Evolutionary conservation across 2,797 vertebrate species (phyloP).

Genomic region (Pseudopleuronectes americanus): DNA sequence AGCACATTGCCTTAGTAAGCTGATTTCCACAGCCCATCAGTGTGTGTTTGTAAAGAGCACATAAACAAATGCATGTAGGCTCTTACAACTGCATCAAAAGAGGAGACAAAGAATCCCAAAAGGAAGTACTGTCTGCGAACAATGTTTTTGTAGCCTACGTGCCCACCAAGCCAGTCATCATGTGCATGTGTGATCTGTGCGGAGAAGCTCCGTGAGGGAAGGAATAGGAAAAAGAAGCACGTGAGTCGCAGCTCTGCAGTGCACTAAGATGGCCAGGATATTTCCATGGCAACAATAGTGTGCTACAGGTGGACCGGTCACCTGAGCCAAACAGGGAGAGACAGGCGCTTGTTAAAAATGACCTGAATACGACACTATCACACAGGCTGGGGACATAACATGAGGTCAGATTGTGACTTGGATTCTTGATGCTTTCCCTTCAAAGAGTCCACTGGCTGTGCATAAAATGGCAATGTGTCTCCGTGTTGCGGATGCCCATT

Average conservation of each 20-base stretch:
- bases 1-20: conserved; percentile 81
- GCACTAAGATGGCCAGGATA: conserved; percentile 67
- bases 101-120: conserved; percentile 35
- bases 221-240: not conserved
- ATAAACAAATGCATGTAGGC: conserved; percentile 74
- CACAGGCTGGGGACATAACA: conserved; percentile 74
- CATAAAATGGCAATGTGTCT: conserved; percentile 41
- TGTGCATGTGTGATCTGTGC: conserved; percentile 41
- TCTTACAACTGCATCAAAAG: conserved; percentile 54
- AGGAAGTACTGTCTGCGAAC: conserved; percentile 19
- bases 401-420: conserved; percentile 75
- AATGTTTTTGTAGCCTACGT: conserved; percentile 15
- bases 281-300: conserved; percentile 80
- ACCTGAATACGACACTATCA: conserved; percentile 79
- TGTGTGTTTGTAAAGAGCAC: conserved; percentile 64
- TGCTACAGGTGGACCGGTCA: conserved; percentile 79
- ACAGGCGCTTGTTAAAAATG: conserved; percentile 83
- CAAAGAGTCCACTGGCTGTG: conserved; percentile 56
- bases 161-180: conserved; percentile 22
- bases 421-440: conserved; percentile 72
- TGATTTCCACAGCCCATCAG: conserved; percentile 71
- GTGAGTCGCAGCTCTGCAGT: conserved; percentile 55
- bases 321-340: conserved; percentile 79
- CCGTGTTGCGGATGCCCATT: conserved; percentile 24
- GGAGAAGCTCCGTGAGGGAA: conserved; percentile 40